Percentiles rank a stretch among this genome's conserved stretches.
These are phyloP conservation scores for Tiaroga cobitis DNA, from an alignment of 2,797 vertebrate species.

Conservation along the genomic window DNA sequence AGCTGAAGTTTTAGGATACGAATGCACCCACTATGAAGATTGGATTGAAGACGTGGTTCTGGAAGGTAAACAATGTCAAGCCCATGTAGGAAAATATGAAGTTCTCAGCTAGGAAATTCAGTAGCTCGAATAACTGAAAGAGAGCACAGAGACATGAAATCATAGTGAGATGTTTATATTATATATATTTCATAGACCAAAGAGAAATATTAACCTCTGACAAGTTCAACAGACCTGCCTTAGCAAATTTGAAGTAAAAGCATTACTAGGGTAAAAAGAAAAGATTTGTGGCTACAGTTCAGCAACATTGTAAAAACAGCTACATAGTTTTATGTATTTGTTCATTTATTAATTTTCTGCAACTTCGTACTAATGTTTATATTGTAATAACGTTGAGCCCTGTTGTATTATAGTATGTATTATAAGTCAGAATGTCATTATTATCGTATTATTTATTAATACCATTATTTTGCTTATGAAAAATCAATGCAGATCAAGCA, in stretches of 20 bases:
- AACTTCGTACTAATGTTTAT: not conserved
- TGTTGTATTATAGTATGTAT: not conserved
- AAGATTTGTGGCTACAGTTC: not conserved
- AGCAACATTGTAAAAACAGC: not conserved
- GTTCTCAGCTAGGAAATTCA: constrained; percentile 98
- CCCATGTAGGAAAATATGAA: constrained; percentile 99
- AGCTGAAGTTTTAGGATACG: constrained; percentile 83
- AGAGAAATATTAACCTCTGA: not conserved
- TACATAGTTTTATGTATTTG: not conserved
- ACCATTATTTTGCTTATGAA: not conserved
- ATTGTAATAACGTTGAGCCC: not conserved
- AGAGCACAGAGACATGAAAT: constrained; percentile 4
- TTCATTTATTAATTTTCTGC: not conserved
- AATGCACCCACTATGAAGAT: constrained; percentile 94
- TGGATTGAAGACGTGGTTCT: constrained; percentile 93
- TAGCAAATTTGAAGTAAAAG: not conserved
- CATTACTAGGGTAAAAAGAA: not conserved
- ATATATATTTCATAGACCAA: not conserved
- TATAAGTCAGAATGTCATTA: not conserved
- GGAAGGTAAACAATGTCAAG: constrained; percentile 94
- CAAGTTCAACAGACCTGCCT: not conserved
- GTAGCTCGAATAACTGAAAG: constrained; percentile 92
- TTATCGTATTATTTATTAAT: not conserved
- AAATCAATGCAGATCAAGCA: not conserved
- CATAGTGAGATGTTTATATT: constrained; percentile 8